Percentiles rank a stretch among this genome's conserved stretches.
These are phyloP conservation scores for Taurulus bubalis DNA, from an alignment of 2,113 vertebrate genomes.

Conservation along the genomic window DNA sequence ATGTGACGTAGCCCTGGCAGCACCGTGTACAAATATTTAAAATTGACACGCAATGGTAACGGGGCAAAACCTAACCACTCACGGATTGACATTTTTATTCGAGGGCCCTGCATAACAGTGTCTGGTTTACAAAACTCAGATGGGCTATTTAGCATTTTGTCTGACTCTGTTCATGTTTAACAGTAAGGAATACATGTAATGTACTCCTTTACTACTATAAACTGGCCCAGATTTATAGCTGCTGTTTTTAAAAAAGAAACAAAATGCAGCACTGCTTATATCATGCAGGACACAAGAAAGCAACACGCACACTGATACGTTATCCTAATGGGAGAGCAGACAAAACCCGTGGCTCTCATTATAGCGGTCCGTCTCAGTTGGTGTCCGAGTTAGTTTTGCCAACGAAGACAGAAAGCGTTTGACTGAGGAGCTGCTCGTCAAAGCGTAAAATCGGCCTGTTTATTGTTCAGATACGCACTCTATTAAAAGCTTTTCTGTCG, in stretches of 20 bases:
- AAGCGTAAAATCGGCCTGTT: slow-evolving; percentile 3
- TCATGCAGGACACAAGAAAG: slow-evolving; percentile 9
- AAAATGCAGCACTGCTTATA: slow-evolving; percentile 8
- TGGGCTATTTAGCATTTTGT: background rate
- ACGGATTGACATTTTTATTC: background rate
- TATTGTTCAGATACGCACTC: slow-evolving; percentile 7
- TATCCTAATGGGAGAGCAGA: slow-evolving; percentile 30
- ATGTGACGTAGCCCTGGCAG: slow-evolving; percentile 2
- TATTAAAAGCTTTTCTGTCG: background rate
- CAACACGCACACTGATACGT: background rate
- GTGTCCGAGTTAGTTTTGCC: slow-evolving; percentile 35
- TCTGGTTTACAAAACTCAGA: background rate
- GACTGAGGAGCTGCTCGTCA: slow-evolving; percentile 23
- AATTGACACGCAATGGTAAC: slow-evolving; percentile 18
- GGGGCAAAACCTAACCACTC: background rate
- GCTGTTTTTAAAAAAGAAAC: background rate
- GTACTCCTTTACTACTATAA: background rate
- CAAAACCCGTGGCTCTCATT: slow-evolving; percentile 27
- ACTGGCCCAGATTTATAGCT: background rate
- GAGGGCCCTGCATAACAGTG: background rate
- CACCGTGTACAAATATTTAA: slow-evolving; percentile 10
- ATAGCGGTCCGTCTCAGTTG: slow-evolving; percentile 21
- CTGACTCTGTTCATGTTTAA: background rate
- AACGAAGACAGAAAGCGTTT: slow-evolving; percentile 27
- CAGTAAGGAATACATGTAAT: background rate